Base-by-base conservation (phyloP, 2,113 vertebrate genomes). In the Phylloscopus trochilus region DNA sequence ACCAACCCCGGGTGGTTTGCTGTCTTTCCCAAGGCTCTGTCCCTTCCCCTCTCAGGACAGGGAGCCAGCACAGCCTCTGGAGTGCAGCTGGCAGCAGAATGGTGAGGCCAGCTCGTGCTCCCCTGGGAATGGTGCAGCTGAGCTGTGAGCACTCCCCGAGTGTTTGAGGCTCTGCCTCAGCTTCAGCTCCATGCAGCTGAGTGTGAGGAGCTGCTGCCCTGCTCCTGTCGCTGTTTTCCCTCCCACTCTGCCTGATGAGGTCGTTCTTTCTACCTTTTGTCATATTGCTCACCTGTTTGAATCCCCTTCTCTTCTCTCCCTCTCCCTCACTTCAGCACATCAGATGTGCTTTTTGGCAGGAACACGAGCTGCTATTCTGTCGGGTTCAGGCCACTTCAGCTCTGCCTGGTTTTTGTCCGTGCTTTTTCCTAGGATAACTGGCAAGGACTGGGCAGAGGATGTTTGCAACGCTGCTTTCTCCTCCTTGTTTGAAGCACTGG, bases 401-500 rank as follows among this genome's bases (percentile, higher is more conserved):
- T 86, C 84, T 83, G 63, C 67, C 21, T 62, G 23, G 16, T 6
- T 92, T 56, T 53, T 68, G 30, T 41, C 78, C 0, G 0, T 5
- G 14, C 60, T 67, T 74, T 72, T 58, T 33, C 46, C 39, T 26
- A 3, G 33, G 44, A 47, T 78, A 78, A 37, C 66, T 39, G 9
- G 22, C 0, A 0, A 52, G 47, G 33, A 20, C 30, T 37, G 52
- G 47, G 43, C 44, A 67, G 72, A 0, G 18, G 30, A 52, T 15
- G 8, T 55, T 78, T 33, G 60, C 77, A 62, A 58, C 73, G 64
- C 64, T 62, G 55, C 69, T 55, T 78, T 73, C 51, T 67, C 15
- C 47, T 68, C 39, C 59, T 41, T 13, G 9, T 37, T n/a, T 33
- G 66, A 64, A 60, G 52, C 37, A 0, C 31, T 46, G 52, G 62